These are phyloP conservation scores for Phrynocephalus guinanensis DNA, from an alignment of 2,797 vertebrate species.

Conservation along the genomic window DNA sequence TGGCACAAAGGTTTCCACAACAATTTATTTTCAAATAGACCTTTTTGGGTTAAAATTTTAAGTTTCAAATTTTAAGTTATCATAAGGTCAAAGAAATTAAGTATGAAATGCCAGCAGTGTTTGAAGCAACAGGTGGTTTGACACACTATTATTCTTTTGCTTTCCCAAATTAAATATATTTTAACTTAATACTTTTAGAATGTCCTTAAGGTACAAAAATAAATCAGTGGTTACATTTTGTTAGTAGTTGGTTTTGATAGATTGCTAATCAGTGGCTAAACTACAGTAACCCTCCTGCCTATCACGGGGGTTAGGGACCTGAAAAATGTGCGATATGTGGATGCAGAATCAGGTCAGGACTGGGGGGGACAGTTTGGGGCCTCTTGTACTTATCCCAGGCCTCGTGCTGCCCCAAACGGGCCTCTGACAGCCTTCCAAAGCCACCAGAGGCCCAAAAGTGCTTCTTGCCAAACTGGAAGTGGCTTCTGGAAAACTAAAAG, in stretches of 20 bases:
- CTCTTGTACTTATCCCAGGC: too few species aligned
- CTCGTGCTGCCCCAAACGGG: too few species aligned
- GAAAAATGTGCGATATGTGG: too few species aligned
- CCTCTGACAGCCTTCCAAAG: too few species aligned
- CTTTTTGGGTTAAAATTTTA: background rate
- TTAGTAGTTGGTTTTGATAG: conserved; percentile 16
- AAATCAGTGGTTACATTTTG: conserved; percentile 38
- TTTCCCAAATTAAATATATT: background rate
- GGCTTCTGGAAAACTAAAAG: too few species aligned
- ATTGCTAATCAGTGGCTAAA: conserved; percentile 31
- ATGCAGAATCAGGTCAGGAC: too few species aligned
- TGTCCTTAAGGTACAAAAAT: background rate
- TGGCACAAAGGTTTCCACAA: background rate
- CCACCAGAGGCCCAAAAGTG: too few species aligned
- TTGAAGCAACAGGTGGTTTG: background rate
- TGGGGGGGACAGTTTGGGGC: too few species aligned
- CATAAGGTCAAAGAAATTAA: background rate
- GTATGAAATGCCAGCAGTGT: background rate
- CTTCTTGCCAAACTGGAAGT: too few species aligned
- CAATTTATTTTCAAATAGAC: background rate
- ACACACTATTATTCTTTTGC: background rate
- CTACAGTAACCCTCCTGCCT: background rate
- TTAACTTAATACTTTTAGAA: background rate
- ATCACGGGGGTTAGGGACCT: too few species aligned
- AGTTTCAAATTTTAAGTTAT: background rate